phyloP scores from a whole-genome alignment of 64 coral and sea anemone genomes.

The Acropora yongei region DNA sequence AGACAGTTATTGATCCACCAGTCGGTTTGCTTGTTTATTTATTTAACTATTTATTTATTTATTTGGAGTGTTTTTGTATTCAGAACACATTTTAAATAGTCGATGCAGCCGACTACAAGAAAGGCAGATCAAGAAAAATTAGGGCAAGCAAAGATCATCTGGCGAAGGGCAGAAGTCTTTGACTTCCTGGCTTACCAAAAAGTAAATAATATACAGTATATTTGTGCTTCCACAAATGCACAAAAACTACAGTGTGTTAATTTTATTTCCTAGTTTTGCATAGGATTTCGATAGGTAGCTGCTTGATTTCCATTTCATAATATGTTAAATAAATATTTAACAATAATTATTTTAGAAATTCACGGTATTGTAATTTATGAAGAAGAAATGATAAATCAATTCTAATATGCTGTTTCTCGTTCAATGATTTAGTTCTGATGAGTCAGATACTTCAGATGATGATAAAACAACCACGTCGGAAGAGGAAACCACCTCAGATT shows the following conservation, averaged over 20 bases:
- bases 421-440: slow-evolving; percentile 18
- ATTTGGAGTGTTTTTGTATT: background rate
- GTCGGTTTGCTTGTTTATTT: background rate
- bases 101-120: slow-evolving; percentile 24
- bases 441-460: slow-evolving; percentile 40
- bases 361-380: slow-evolving; percentile 22
- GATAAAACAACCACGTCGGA: background rate
- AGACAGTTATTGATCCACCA: slow-evolving; percentile 14
- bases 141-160: slow-evolving; percentile 16
- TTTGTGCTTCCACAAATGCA: slow-evolving; percentile 18
- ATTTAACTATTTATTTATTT: background rate
- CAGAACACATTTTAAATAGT: slow-evolving; percentile 27
- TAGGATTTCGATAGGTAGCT: slow-evolving; percentile 27
- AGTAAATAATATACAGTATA: slow-evolving; percentile 38
- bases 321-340: slow-evolving; percentile 23
- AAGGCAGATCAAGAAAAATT: slow-evolving; percentile 33
- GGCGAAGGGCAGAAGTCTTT: slow-evolving; percentile 23
- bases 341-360: slow-evolving; percentile 32
- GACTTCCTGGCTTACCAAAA: slow-evolving; percentile 35
- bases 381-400: slow-evolving; percentile 12
- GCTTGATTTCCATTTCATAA: slow-evolving; percentile 13
- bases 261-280: slow-evolving; percentile 26
- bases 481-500: slow-evolving; percentile 15
- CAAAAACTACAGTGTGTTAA: slow-evolving; percentile 15
- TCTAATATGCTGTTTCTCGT: slow-evolving; percentile 21